Percentiles rank a stretch among this genome's conserved stretches.
phyloP scores from a whole-genome alignment of 2,888 invertebrate genomes.

The Drosophila villosipedis region DNA sequence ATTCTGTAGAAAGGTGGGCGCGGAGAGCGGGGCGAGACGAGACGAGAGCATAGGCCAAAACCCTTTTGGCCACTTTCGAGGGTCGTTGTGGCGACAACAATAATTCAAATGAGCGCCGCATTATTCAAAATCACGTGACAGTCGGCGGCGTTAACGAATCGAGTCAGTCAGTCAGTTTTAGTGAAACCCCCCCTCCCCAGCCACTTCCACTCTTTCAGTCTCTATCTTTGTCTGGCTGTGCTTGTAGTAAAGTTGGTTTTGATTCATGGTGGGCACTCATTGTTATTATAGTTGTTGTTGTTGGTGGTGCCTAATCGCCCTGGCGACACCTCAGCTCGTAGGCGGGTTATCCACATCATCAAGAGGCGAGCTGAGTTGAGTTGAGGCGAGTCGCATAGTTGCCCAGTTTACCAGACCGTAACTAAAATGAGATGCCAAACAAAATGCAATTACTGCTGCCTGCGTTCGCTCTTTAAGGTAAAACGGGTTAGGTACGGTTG shows the following conservation, averaged over 20 bases:
- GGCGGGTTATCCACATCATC: constrained; percentile 71
- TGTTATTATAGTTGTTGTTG: constrained; percentile 29
- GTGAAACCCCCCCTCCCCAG: not conserved
- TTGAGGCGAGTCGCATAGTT: constrained; percentile 4
- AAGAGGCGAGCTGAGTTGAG: constrained; percentile 27
- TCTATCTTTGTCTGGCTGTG: not conserved
- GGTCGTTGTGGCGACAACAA: constrained; percentile 63
- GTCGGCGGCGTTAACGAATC: constrained; percentile 68
- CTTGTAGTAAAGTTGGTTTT: constrained; percentile 58
- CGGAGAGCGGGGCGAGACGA: not conserved
- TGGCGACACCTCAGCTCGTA: constrained; percentile 77
- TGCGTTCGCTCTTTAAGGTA: constrained; percentile 36
- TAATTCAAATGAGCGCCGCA: constrained; percentile 76
- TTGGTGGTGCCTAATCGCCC: constrained; percentile 64
- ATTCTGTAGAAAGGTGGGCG: constrained; percentile 34
- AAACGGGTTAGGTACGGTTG: constrained; percentile 26
- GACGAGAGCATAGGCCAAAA: constrained; percentile 16
- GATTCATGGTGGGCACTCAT: constrained; percentile 68
- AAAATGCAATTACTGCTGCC: constrained; percentile 73
- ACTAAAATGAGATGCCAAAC: constrained; percentile 82
- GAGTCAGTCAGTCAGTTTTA: constrained; percentile 44
- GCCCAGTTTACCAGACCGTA: constrained; percentile 68
- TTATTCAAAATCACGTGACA: constrained; percentile 75
- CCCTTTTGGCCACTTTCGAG: constrained; percentile 47
- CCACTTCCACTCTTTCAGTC: not conserved